These are phyloP conservation scores for Achroia grisella DNA, from an alignment of 1,140 invertebrate genomes.

Conservation along the genomic window DNA sequence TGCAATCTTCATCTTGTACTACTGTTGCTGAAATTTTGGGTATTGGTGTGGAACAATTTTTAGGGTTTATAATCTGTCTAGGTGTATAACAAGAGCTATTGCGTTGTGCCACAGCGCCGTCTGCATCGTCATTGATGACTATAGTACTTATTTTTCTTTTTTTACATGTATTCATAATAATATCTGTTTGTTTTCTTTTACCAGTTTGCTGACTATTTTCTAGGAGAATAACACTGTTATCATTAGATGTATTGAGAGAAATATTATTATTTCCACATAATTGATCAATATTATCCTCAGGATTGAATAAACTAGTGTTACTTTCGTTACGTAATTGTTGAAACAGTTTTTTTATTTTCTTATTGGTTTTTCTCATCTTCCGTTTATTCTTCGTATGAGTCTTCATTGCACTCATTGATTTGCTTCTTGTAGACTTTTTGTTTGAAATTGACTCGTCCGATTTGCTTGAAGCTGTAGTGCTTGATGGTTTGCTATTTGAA, in stretches of 20 bases:
- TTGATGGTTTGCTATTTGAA: no score
- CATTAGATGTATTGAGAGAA: not conserved
- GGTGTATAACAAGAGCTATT: slow-evolving; percentile 4
- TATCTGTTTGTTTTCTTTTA: not conserved
- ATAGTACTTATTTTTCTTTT: not conserved
- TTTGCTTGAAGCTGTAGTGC: no score
- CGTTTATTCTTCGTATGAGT: slow-evolving; percentile 8
- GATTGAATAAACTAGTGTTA: not conserved
- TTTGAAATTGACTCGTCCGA: no score
- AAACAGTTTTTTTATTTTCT: slow-evolving; percentile 25
- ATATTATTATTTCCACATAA: no score
- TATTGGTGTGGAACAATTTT: slow-evolving; percentile 37
- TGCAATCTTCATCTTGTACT: slow-evolving; percentile 19
- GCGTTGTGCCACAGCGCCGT: slow-evolving; percentile 9
- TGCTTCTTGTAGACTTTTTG: not conserved
- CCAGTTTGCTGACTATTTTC: not conserved
- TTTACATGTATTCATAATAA: not conserved
- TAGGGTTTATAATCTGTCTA: slow-evolving; percentile 13
- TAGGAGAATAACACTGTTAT: slow-evolving; percentile 5
- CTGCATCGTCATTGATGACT: slow-evolving; percentile 25
- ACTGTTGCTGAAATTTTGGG: slow-evolving; percentile 14
- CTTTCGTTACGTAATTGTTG: slow-evolving; percentile 12
- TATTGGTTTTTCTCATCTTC: slow-evolving; percentile 11
- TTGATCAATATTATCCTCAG: not conserved
- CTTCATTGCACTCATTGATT: slow-evolving; percentile 15